Evolutionary conservation across 2,888 invertebrate genomes (phyloP).

Genomic region (Drosophila putrida): DNA sequence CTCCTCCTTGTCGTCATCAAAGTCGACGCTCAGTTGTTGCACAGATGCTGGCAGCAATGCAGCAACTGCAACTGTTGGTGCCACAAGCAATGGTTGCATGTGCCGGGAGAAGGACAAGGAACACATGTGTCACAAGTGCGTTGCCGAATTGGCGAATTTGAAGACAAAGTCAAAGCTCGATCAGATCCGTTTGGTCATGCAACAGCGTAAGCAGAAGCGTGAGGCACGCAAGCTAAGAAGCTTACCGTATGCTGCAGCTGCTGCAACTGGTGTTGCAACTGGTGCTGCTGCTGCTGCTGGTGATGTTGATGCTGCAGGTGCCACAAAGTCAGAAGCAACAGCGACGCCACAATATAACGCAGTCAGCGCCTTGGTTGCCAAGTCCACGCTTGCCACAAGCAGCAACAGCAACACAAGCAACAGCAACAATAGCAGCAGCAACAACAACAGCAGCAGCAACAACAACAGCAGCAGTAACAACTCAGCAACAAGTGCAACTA

Average conservation of each 20-base stretch:
- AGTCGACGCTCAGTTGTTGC: constrained; percentile 31
- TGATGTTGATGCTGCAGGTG: constrained; percentile 38
- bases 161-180: constrained; percentile 95
- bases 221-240: constrained; percentile 91
- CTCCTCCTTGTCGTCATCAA: not conserved
- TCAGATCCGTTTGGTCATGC: constrained; percentile 95
- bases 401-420: constrained; percentile 17
- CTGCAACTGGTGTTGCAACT: constrained; percentile 21
- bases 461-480: constrained; percentile 40
- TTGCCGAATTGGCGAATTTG: constrained; percentile 89
- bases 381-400: constrained; percentile 22
- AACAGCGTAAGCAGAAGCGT: constrained; percentile 93
- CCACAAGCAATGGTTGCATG: constrained; percentile 60
- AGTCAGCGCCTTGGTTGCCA: constrained; percentile 57
- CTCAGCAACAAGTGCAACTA: constrained; percentile 19
- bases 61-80: constrained; percentile 28
- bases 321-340: not conserved
- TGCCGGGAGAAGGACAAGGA: constrained; percentile 69
- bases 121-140: constrained; percentile 85
- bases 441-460: constrained; percentile 2
- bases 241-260: constrained; percentile 87
- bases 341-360: constrained; percentile 45
- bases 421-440: constrained; percentile 29
- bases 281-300: constrained; percentile 35
- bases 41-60: constrained; percentile 32